Evolutionary conservation across 2,888 invertebrate genomes (phyloP), one percentile per base, ranked within the genome.

Genomic region (Poecilobothrus nobilitatus): DNA sequence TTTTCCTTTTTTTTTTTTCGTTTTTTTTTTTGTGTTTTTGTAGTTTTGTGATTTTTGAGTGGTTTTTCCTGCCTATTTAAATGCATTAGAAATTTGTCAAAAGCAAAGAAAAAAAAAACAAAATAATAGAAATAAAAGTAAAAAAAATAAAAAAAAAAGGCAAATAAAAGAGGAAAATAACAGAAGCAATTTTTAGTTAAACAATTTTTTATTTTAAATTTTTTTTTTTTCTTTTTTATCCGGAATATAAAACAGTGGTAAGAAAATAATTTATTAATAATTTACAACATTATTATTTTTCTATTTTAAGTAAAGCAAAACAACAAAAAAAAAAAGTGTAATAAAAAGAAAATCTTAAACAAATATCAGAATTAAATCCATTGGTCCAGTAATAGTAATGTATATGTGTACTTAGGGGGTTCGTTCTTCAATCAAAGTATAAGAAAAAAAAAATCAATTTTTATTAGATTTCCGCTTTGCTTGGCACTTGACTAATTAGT

Each of bases 381-480:
- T 53, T 53, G 18, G 53, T 53, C 53, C 53, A 18, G n/a, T 53
- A 12, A 8, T 37, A 8, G 37, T 10, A 37, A 10, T 53, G 15
- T 53, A 12, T 41, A 9, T 41, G 9, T 41, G 41, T 41, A 41
- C 9, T 41, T 53, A 53, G 18, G 18, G 44, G 18, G 53, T 53
- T 53, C 18, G 5, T n/a, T 53, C 18, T 53, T 18, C 53, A 15
- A 18, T 53, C 53, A 12, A 53, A 53, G 53, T 53, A 53, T 15
- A 18, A 53, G 53, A 53, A n/a, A 18, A 53, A 37, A 53, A 53
- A 53, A 53, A 53, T 53, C 53, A 53, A 53, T 63, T 63, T 63
- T 63, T 63, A 63, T 63, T 27, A 63, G 63, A 63, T 63, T 63
- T 63, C 63, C 63, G 63, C 63, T 63, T 63, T 63, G 63, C 27